Conservation (phyloP, 2,113 vertebrate genomes). For the Xyliphius kryptos region DNA sequence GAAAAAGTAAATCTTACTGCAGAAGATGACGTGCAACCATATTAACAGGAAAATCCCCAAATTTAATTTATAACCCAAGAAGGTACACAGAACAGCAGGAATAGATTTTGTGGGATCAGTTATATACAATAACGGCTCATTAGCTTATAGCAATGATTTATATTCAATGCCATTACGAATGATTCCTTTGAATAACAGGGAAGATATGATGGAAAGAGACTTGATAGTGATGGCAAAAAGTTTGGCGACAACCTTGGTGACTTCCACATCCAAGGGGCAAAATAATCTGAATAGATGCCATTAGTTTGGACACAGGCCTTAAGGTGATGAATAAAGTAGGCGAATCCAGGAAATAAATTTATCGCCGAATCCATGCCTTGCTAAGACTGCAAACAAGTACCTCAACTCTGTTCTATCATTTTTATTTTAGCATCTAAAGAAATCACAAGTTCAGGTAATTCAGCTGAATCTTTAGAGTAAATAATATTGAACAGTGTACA, state of each 20-base stretch:
- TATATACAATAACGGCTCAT: background rate
- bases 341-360: too few relatives aligned
- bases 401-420: background rate
- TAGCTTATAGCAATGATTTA: background rate
- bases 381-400: slow-evolving; percentile 3
- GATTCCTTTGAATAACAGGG: background rate
- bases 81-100: slow-evolving; percentile 2
- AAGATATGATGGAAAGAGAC: background rate
- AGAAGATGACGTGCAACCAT: too few relatives aligned
- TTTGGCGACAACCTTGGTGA: slow-evolving; percentile 29
- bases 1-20: too few relatives aligned
- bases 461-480: background rate
- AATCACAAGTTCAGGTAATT: background rate
- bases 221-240: background rate
- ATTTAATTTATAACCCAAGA: slow-evolving; percentile 11
- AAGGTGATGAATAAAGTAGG: slow-evolving; percentile 22
- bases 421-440: background rate
- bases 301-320: slow-evolving; percentile 18
- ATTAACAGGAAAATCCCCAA: slow-evolving; percentile 23
- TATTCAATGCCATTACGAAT: background rate
- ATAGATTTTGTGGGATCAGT: background rate
- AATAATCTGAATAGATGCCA: too few relatives aligned
- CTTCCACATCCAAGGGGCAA: slow-evolving; percentile 7
- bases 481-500: background rate
- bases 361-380: slow-evolving; percentile 16